Percentiles rank a stretch among this genome's conserved stretches.
phyloP scores from a whole-genome alignment of 2,113 vertebrate species.

The Heterochromis multidens region DNA sequence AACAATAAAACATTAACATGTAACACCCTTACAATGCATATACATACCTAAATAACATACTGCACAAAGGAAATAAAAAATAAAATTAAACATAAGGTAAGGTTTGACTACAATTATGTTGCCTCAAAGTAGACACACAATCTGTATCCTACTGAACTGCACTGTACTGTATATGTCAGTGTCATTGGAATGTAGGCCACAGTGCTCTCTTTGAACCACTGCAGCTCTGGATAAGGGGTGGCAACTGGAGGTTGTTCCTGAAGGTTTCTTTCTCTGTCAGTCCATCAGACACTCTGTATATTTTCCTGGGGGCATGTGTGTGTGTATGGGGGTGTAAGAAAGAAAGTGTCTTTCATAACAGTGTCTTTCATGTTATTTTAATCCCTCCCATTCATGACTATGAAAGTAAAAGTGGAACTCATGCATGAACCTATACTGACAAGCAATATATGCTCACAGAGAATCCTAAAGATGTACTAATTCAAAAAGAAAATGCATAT shows the following conservation, averaged over 20 bases:
- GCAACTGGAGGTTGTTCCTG: constrained; percentile 44
- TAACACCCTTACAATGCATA: neutral
- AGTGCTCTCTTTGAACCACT: constrained; percentile 28
- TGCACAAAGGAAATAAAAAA: neutral
- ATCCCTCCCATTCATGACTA: constrained; percentile 8
- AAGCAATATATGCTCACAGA: neutral
- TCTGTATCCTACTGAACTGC: neutral
- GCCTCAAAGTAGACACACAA: neutral
- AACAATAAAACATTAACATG: neutral
- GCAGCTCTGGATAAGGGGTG: constrained; percentile 22
- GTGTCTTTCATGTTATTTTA: constrained; percentile 14
- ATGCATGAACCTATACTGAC: neutral
- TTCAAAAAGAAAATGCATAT: neutral
- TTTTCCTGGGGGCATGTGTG: neutral
- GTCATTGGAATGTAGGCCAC: constrained; percentile 56
- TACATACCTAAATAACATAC: neutral
- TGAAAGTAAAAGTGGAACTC: neutral
- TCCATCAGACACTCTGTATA: neutral
- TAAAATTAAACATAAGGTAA: neutral
- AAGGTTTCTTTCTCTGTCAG: constrained; percentile 36
- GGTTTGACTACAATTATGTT: neutral
- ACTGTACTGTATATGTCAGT: constrained; percentile 8
- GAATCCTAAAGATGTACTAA: neutral
- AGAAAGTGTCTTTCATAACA: neutral
- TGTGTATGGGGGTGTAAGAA: neutral